Conservation (phyloP, 2,888 invertebrate genomes). For the Villa cingulata region DNA sequence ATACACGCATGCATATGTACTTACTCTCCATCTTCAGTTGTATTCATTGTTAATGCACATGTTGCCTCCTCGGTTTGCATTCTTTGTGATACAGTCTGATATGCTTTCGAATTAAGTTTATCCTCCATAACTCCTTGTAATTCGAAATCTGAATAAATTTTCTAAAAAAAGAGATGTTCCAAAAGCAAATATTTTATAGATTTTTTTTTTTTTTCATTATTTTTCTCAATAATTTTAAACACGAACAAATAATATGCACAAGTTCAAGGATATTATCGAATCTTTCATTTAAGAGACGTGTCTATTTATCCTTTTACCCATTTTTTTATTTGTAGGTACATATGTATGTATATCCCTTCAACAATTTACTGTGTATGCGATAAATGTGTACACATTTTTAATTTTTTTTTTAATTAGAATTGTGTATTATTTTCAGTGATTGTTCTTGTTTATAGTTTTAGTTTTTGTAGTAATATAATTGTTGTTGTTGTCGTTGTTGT, state of each 20-base stretch:
- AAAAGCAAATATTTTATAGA: neutral
- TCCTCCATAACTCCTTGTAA: constrained; percentile 97
- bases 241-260: neutral
- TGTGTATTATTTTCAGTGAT: too few species aligned
- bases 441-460: too few species aligned
- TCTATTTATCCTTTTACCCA: too few species aligned
- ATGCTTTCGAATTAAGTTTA: constrained; percentile 87
- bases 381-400: too few species aligned
- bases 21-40: constrained; percentile 53
- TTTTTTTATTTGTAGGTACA: too few species aligned
- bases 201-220: neutral
- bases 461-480: too few species aligned
- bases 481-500: too few species aligned
- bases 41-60: constrained; percentile 72
- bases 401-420: too few species aligned
- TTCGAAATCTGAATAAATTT: constrained; percentile 98
- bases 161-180: constrained; percentile 43
- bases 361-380: too few species aligned
- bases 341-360: too few species aligned
- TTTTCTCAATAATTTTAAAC: neutral
- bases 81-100: constrained; percentile 81
- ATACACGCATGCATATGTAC: constrained; percentile 11
- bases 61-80: constrained; percentile 97
- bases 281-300: too few species aligned
- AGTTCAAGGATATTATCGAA: too few species aligned